Conservation (phyloP, 2,113 vertebrate species). For the Takifugu bimaculatus region DNA sequence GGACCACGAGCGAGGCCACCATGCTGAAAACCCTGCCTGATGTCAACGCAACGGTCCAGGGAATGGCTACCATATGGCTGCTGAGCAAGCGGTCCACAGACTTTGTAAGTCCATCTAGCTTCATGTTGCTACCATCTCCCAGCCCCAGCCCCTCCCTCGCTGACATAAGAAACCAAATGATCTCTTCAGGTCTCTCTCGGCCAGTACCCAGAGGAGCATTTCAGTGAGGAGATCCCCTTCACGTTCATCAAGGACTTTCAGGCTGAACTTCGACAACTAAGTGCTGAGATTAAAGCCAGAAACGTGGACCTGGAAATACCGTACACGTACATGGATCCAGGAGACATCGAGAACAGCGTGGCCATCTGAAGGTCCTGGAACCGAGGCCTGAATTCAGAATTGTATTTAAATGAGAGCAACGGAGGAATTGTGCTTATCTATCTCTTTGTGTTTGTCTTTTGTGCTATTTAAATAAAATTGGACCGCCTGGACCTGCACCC, state of each 20-base stretch:
- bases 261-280: constrained; percentile 27
- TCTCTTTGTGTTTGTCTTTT: too few species aligned
- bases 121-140: neutral
- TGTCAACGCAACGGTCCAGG: constrained; percentile 18
- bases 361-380: constrained; percentile 31
- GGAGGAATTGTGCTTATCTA: neutral
- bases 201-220: constrained; percentile 25
- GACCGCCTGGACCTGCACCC: too few species aligned
- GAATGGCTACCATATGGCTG: constrained; percentile 38
- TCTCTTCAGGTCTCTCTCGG: constrained; percentile 42
- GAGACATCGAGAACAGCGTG: constrained; percentile 46
- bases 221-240: constrained; percentile 34
- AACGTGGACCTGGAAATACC: constrained; percentile 33
- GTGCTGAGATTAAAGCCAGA: constrained; percentile 31
- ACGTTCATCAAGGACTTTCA: constrained; percentile 36
- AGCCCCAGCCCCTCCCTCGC: neutral
- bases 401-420: neutral
- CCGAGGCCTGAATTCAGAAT: neutral
- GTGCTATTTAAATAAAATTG: too few species aligned
- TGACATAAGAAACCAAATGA: neutral
- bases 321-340: constrained; percentile 56
- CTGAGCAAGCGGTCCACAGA: constrained; percentile 57
- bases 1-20: constrained; percentile 22
- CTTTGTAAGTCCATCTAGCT: constrained; percentile 45
- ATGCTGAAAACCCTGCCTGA: constrained; percentile 50